Percentiles rank a stretch among this genome's conserved stretches.
Evolutionary conservation across 30 jellyfish, hydroid and myxozoan genomes (phyloP).

Genomic region (Aurelia sp.): DNA sequence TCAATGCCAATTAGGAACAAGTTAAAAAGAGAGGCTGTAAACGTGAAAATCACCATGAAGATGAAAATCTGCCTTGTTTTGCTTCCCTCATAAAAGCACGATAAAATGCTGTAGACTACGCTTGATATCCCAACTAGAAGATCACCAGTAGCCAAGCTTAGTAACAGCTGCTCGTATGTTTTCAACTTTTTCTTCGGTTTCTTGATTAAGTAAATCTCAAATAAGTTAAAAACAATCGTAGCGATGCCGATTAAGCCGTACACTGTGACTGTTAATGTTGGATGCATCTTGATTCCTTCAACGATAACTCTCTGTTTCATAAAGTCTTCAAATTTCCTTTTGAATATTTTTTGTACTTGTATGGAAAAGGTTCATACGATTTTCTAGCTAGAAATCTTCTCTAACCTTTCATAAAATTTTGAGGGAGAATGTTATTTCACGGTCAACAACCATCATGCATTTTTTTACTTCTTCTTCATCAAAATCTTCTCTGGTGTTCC

Average conservation of each 20-base stretch:
- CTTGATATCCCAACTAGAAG: conserved; percentile 53
- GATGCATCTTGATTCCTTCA: too few species aligned
- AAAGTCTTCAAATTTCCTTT: too few species aligned
- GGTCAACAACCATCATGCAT: too few species aligned
- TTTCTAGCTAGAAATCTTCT: too few species aligned
- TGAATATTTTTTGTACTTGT: too few species aligned
- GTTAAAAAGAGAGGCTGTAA: conserved; percentile 48
- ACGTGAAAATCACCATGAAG: conserved; percentile 53
- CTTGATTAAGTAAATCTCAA: conserved; percentile 23
- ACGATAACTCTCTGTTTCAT: too few species aligned
- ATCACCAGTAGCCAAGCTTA: conserved; percentile 58
- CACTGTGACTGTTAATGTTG: too few species aligned
- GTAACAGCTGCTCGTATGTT: conserved; percentile 57
- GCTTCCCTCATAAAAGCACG: neutral
- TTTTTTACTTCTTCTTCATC: too few species aligned
- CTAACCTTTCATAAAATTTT: too few species aligned
- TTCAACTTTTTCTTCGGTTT: conserved; percentile 25
- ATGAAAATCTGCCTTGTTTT: conserved; percentile 37
- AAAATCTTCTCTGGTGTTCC: too few species aligned
- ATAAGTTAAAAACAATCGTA: conserved; percentile 5
- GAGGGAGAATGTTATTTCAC: too few species aligned
- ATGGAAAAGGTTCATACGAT: too few species aligned
- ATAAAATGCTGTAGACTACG: conserved; percentile 26
- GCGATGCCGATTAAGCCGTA: conserved; percentile 21
- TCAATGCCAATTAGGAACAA: conserved; percentile 53